A percentile compares a stretch with the other conserved stretches of the same genome.
These are phyloP conservation scores for Ceratosolen fusciceps DNA, from an alignment of 1,140 invertebrate genomes.

Conservation along the genomic window DNA sequence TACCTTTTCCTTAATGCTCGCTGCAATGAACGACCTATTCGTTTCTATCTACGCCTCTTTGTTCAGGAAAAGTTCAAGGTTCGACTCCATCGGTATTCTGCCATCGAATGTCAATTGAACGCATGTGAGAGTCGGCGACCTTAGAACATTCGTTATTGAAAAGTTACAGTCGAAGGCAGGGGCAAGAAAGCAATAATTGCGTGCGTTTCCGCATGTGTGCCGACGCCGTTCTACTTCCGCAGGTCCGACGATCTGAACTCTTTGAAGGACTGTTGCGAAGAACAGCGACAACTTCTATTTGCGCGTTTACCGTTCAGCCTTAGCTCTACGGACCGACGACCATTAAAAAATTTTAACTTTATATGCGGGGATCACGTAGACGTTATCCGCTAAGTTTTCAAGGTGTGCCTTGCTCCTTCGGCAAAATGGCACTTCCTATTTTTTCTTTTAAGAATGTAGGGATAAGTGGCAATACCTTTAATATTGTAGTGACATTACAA, in stretches of 20 bases:
- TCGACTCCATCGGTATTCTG: not conserved
- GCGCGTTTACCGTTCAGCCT: not conserved
- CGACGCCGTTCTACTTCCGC: not conserved
- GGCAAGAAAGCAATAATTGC: not conserved
- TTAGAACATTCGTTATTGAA: slow-evolving; percentile 56
- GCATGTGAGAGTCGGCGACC: slow-evolving; percentile 37
- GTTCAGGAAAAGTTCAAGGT: no score
- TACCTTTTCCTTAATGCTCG: no score
- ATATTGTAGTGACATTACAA: no score
- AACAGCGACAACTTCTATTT: no score
- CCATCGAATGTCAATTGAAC: not conserved
- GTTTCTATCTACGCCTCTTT: no score
- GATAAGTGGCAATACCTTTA: no score
- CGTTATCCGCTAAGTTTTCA: no score
- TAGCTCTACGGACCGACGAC: not conserved
- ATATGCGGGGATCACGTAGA: not conserved
- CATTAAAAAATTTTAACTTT: not conserved
- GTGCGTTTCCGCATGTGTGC: slow-evolving; percentile 13
- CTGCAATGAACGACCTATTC: no score
- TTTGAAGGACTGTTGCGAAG: not conserved
- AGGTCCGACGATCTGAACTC: no score
- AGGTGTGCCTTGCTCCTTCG: not conserved
- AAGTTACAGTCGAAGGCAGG: slow-evolving; percentile 41
- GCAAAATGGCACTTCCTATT: not conserved
- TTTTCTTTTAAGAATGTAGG: no score